Conservation (phyloP, 2,797 vertebrate species). For the Platalea minor region DNA sequence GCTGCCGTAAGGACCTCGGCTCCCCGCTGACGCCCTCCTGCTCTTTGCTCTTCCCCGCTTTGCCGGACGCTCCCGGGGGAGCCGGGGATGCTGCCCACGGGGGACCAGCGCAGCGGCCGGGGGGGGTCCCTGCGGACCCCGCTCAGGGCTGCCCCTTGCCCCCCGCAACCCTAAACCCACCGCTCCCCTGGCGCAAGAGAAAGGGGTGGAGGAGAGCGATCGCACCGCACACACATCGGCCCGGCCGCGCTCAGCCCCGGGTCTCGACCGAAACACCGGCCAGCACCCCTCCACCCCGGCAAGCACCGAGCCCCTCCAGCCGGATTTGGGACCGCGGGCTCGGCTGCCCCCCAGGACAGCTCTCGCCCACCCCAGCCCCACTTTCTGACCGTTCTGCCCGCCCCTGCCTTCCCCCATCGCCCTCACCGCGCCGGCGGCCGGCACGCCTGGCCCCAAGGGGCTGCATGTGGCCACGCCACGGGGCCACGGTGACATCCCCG, state of each 20-base stretch:
- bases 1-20: neutral
- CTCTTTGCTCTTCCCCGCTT: neutral
- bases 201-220: neutral
- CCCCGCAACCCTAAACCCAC: neutral
- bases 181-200: neutral
- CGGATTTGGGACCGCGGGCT: fast-evolving
- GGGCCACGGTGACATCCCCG: fast-evolving
- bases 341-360: too few relatives aligned
- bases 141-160: fast-evolving
- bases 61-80: neutral
- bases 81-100: too few relatives aligned
- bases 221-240: fast-evolving
- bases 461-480: neutral
- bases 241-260: neutral
- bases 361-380: neutral
- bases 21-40: neutral
- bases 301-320: fast-evolving
- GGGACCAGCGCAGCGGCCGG: fast-evolving
- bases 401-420: neutral
- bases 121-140: fast-evolving
- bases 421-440: fast-evolving
- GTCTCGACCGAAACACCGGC: neutral
- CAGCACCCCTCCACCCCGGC: too few relatives aligned
- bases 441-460: neutral
- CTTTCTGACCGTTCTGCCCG: neutral